A percentile compares a stretch with the other conserved stretches of the same genome.
phyloP scores from a whole-genome alignment of 1,140 invertebrate genomes.

The Caenorhabditis remanei region DNA sequence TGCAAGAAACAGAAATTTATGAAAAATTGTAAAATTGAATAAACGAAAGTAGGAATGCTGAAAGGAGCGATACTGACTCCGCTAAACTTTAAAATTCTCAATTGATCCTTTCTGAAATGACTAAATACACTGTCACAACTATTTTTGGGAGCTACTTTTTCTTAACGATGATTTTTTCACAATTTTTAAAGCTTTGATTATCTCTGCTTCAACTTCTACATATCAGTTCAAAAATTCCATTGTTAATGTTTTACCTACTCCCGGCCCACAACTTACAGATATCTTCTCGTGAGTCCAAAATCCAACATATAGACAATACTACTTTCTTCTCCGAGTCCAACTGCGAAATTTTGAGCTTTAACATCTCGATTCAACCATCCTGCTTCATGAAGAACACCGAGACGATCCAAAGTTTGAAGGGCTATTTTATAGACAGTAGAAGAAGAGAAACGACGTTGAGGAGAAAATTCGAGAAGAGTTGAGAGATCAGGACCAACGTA shows the following conservation, averaged over 20 bases:
- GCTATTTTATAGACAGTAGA: conserved; percentile 48
- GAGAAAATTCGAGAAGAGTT: conserved; percentile 52
- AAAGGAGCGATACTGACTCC: too few relatives aligned
- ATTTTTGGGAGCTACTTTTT: too few relatives aligned
- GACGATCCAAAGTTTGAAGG: conserved; percentile 38
- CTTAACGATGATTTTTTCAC: not conserved
- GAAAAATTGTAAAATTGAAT: too few relatives aligned
- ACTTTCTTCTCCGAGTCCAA: conserved; percentile 29
- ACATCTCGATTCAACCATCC: conserved; percentile 56
- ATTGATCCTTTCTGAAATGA: too few relatives aligned
- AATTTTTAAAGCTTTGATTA: not conserved
- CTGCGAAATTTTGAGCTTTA: conserved; percentile 40
- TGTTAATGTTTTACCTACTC: not conserved
- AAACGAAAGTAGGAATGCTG: too few relatives aligned
- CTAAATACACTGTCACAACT: too few relatives aligned
- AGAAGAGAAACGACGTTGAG: not conserved
- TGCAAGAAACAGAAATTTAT: too few relatives aligned
- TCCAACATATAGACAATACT: conserved; percentile 48
- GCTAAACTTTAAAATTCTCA: too few relatives aligned
- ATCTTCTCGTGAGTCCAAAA: conserved; percentile 30
- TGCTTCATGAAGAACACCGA: conserved; percentile 21
- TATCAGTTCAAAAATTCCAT: not conserved
- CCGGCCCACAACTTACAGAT: conserved; percentile 1
- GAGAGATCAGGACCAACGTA: conserved; percentile 58
- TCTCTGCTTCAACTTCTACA: not conserved